Conservation (phyloP, 2,888 invertebrate genomes). For the Mallateleia sp. region DNA sequence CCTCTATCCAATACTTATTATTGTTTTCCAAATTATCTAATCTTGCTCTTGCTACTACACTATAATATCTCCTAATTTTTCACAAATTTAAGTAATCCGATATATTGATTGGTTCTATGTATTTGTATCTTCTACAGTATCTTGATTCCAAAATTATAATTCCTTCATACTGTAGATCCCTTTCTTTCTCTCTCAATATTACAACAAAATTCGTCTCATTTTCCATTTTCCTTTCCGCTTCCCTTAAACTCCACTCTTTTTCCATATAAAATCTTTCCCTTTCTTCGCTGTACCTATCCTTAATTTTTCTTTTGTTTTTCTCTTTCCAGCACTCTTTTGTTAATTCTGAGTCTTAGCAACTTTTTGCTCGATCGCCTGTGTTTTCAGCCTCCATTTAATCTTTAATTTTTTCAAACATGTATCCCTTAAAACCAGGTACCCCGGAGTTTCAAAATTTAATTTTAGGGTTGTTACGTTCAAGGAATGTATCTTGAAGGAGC, state of each 20-base stretch:
- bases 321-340: conserved; percentile 6
- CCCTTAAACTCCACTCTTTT: neutral
- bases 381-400: neutral
- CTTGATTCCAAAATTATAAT: neutral
- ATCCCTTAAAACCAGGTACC: conserved; percentile 24
- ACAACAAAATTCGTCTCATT: neutral
- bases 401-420: neutral
- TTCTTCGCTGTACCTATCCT: neutral
- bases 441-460: neutral
- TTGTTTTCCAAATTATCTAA: too few species aligned
- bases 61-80: too few species aligned
- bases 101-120: too few species aligned
- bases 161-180: neutral
- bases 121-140: neutral
- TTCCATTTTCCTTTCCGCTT: neutral
- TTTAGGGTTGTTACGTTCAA: conserved; percentile 94
- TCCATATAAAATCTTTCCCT: conserved; percentile 3
- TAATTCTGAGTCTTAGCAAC: neutral
- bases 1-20: too few species aligned
- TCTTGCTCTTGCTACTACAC: too few species aligned
- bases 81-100: too few species aligned
- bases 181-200: neutral
- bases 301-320: neutral
- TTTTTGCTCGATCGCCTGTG: conserved; percentile 11
- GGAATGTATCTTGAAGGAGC: conserved; percentile 97